Evolutionary conservation across 2,888 invertebrate species (phyloP).

Genomic region (Hypselothyrea guttata): DNA sequence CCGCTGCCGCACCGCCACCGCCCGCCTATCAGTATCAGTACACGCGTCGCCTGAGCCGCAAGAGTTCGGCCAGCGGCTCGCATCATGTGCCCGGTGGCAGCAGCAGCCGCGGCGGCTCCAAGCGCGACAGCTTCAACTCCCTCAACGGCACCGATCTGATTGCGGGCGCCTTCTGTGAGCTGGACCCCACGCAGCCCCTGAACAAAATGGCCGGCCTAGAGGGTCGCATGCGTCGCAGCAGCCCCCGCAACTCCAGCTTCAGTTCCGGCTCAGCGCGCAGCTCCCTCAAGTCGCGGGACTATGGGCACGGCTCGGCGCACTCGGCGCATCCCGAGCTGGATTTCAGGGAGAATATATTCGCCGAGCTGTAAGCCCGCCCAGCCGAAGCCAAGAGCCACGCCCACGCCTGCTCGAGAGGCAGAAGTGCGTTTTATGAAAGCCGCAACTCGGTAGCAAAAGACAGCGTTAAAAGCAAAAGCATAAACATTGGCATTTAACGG

Average conservation of each 20-base stretch:
- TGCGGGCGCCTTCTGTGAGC: slow-evolving; percentile 80
- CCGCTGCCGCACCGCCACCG: slow-evolving; percentile 43
- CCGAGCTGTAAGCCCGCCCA: slow-evolving; percentile 75
- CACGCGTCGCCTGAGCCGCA: slow-evolving; percentile 78
- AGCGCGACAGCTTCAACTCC: slow-evolving; percentile 81
- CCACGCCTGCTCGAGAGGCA: not conserved
- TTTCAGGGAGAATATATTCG: slow-evolving; percentile 82
- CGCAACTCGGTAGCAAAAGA: no score
- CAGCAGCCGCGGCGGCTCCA: slow-evolving; percentile 53
- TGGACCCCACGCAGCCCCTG: slow-evolving; percentile 80
- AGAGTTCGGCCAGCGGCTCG: slow-evolving; percentile 69
- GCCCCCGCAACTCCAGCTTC: slow-evolving; percentile 77
- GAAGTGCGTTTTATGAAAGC: no score
- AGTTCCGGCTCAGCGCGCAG: slow-evolving; percentile 79
- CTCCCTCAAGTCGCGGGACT: slow-evolving; percentile 81
- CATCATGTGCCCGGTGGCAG: slow-evolving; percentile 52
- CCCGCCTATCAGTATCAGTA: slow-evolving; percentile 80
- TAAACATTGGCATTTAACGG: no score
- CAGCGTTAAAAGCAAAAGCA: no score
- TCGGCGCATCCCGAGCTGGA: slow-evolving; percentile 81
- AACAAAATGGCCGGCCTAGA: slow-evolving; percentile 82
- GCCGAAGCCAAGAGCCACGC: not conserved
- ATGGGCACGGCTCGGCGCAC: slow-evolving; percentile 77
- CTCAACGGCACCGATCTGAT: slow-evolving; percentile 79
- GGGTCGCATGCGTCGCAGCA: slow-evolving; percentile 79